Evolutionary conservation across 2,888 invertebrate genomes (phyloP), one percentile per base, ranked within the genome.

Genomic region (Apodemia zela): DNA sequence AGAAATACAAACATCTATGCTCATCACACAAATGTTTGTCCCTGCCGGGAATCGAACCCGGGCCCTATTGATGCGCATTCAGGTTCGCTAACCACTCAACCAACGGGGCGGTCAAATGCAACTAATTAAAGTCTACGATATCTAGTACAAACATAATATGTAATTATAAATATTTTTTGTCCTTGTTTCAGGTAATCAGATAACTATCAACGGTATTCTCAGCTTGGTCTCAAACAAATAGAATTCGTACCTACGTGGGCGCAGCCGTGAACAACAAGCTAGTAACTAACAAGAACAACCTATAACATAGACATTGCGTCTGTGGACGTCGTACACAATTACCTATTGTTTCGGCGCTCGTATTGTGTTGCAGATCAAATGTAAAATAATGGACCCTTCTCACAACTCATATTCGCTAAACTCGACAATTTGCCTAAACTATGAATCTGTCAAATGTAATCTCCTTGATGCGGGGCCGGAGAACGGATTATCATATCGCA

Each of bases 401-500:
- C 25, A 54, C 49, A 49, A 49, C 54, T 54, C 54, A 54, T 54
- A 54, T 54, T 54, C 25, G 54, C 25, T 54, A 54, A 54, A 54
- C 54, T 54, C 54, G 54, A 54, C 54, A 54, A 54, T 54, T 54
- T 54, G 54, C 54, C 75, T 77, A 74, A 78, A 81, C 76, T 80
- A 78, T 64, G 65, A 64, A 63, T 45, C 69, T 66, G 69, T 70
- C 67, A 69, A 65, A 64, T 63, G 63, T 66, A 68, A 70, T 69
- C 79, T 81, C 47, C 29, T 54, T 42, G 38, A 58, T 17, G 64
- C 60, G 54, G 54, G 54, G 25, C 11, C 15, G 54, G 25, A 25
- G 54, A n/a, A 54, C 79, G 81, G 83, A 88, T 89, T 89, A 88
- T 84, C 87, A 87, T 86, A 87, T 79, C 81, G 78, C 82, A 90